phyloP scores from a whole-genome alignment of 2,888 invertebrate genomes.

The Acleris cristana region DNA sequence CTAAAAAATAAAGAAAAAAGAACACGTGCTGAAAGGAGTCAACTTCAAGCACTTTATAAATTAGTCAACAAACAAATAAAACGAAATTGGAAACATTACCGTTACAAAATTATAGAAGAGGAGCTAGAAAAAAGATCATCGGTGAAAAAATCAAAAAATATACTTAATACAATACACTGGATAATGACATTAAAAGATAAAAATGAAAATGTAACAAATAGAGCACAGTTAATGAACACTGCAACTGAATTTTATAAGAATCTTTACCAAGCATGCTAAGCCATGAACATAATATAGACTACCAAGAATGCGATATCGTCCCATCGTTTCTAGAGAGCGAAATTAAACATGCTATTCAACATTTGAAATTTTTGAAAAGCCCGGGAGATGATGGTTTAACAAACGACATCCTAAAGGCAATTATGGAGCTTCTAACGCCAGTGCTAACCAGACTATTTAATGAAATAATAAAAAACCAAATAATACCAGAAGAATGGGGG shows the following conservation, averaged over 20 bases:
- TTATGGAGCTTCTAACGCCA: slow-evolving; percentile 1
- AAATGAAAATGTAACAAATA: background rate
- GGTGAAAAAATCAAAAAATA: background rate
- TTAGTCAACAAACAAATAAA: slow-evolving; percentile 10
- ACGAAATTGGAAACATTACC: slow-evolving; percentile 1
- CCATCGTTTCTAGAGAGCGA: background rate
- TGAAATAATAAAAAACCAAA: background rate
- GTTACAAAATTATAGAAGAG: slow-evolving; percentile 9
- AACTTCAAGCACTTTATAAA: slow-evolving; percentile 5
- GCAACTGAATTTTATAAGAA: background rate
- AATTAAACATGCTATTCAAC: background rate
- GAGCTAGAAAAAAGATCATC: slow-evolving; percentile 15
- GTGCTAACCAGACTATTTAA: slow-evolving; percentile 3
- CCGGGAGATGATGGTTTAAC: background rate
- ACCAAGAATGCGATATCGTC: background rate
- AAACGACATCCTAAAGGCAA: background rate
- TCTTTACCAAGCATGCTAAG: background rate
- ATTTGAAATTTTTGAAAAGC: background rate
- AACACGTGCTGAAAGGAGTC: slow-evolving; percentile 2
- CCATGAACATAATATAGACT: background rate
- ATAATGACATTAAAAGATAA: background rate
- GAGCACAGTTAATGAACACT: background rate
- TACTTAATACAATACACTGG: slow-evolving; percentile 5
- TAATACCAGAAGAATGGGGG: slow-evolving; percentile 1
- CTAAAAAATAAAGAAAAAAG: slow-evolving; percentile 5